phyloP scores from a whole-genome alignment of 1,140 invertebrate genomes.

The Papilio aristodemus region DNA sequence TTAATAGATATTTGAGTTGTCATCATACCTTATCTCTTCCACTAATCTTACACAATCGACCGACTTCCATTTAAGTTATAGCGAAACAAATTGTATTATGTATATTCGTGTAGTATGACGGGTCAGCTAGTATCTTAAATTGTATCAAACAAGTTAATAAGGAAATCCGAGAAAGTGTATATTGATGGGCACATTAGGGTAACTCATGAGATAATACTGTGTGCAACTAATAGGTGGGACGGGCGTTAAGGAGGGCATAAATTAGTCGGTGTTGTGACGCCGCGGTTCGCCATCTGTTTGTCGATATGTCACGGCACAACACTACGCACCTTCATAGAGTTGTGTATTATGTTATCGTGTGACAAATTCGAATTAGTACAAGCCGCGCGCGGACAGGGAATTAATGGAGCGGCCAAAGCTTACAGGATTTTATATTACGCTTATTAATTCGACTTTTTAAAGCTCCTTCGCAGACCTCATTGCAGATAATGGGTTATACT shows the following conservation, averaged over 20 bases:
- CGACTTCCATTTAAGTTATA: too few relatives aligned
- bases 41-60: not conserved
- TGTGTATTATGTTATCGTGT: conserved; percentile 38
- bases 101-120: not conserved
- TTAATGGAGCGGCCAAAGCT: conserved; percentile 26
- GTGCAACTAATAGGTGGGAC: conserved; percentile 76
- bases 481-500: not conserved
- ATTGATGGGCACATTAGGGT: conserved; percentile 51
- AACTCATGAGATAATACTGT: conserved; percentile 67
- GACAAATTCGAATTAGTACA: conserved; percentile 26
- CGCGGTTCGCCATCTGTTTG: conserved; percentile 69
- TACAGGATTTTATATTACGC: not conserved
- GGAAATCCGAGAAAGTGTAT: not conserved
- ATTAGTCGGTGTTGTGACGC: conserved; percentile 76
- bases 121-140: not conserved
- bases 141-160: not conserved
- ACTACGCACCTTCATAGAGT: conserved; percentile 58
- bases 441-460: conserved; percentile 18
- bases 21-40: not conserved
- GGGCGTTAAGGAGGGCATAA: conserved; percentile 76
- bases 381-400: conserved; percentile 5
- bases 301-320: conserved; percentile 72
- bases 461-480: not conserved
- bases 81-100: not conserved
- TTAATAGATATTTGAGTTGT: not conserved